These are phyloP conservation scores for Cephus nigrinus DNA, from an alignment of 2,888 invertebrate species.

Conservation along the genomic window DNA sequence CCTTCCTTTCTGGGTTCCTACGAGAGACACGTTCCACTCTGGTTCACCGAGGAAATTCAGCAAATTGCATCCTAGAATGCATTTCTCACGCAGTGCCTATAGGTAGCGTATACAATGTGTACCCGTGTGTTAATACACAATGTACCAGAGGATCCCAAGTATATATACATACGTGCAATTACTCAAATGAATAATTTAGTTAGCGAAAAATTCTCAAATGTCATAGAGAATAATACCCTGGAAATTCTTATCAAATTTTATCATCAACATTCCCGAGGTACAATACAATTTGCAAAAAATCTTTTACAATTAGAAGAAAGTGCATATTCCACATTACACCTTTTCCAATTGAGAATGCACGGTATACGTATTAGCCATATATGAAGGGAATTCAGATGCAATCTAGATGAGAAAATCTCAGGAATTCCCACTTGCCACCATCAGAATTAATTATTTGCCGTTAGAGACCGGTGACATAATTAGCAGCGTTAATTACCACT, in stretches of 20 bases:
- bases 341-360: background rate
- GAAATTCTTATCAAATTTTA: background rate
- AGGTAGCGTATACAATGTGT: background rate
- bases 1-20: background rate
- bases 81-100: background rate
- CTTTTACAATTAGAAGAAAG: background rate
- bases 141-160: background rate
- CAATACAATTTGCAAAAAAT: background rate
- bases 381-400: background rate
- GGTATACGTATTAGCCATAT: background rate
- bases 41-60: background rate
- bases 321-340: background rate
- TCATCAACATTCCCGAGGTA: background rate
- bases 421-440: background rate
- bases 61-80: background rate
- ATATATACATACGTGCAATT: background rate
- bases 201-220: background rate
- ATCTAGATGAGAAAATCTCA: background rate
- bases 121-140: background rate
- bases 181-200: background rate
- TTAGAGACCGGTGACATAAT: background rate
- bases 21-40: background rate
- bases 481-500: background rate
- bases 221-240: background rate
- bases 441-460: background rate